Base-by-base conservation (phyloP, 1,140 invertebrate species). In the Drosophila malerkotliana region DNA sequence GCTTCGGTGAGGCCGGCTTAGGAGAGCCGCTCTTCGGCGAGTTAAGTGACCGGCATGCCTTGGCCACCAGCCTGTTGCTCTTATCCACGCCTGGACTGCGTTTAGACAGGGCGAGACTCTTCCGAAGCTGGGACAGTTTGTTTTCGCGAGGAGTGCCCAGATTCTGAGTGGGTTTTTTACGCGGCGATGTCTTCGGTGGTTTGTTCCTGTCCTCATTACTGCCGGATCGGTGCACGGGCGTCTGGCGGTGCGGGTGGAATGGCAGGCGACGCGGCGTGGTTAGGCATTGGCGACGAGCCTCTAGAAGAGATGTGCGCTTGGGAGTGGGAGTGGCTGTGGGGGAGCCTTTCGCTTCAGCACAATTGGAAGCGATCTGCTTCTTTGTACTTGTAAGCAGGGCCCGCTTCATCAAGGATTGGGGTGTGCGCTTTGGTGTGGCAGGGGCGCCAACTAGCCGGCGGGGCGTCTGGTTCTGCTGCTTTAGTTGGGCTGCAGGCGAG, bases 331-430 rank as follows among this genome's bases (percentile, higher is more conserved):
- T 48, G 0, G 41, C 62, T 18, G 9, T 37, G 44, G 44, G 9
- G 18, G 18, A 14, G 45, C 62, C 7, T 15, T 34, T 4, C 18
- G 49, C 41, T 3, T 6, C 41, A n/a, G 41, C 14, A 7, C 15
- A 5, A 15, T 52, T 75, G 12, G 56, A 49, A 8, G 52, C 10
- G 14, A 74, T 67, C 48, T 83, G 71, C 37, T 91, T 91, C 9
- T 91, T 91, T 32, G 82, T 80, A 30, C 89, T 91, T 9, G 84
- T 88, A 1, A 91, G 49, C 26, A 91, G 21, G 3, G 82, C 90
- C 34, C 85, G 58, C 58, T 91, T 91, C 72, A 91, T 88, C 7
- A 91, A 34, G 0, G 90, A 90, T n/a, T 83, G 90, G 0, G 84
- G 82, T 3, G 85, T 91, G 6, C 85, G 77, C 8, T 69, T 84